Percentiles rank a stretch among this genome's conserved stretches.
These are phyloP conservation scores for Cladopsammia gracilis DNA, from an alignment of 64 coral and sea anemone species.

Conservation along the genomic window DNA sequence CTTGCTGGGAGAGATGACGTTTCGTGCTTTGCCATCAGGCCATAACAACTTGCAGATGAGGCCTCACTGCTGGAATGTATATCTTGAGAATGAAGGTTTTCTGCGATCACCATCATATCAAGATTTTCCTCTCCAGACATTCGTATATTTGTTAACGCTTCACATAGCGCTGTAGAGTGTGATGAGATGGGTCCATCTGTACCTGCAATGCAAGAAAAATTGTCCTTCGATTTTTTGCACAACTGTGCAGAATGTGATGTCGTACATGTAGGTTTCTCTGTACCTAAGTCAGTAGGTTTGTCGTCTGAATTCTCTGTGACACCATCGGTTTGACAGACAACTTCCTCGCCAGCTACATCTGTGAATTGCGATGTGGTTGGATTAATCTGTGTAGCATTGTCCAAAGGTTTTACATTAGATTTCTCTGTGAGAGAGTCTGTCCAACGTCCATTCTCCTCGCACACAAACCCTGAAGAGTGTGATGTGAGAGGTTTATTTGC, in stretches of 20 bases:
- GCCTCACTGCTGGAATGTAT: neutral
- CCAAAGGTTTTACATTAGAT: too few species aligned
- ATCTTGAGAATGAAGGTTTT: neutral
- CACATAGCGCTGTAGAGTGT: neutral
- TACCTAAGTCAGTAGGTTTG: neutral
- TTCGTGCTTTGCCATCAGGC: neutral
- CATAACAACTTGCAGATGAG: neutral
- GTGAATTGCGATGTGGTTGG: neutral
- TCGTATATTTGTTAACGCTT: neutral
- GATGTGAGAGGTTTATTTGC: too few species aligned
- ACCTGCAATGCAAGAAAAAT: too few species aligned
- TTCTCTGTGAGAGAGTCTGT: too few species aligned
- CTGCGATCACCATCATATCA: neutral
- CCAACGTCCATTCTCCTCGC: too few species aligned
- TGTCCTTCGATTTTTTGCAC: too few species aligned
- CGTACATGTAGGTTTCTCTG: neutral
- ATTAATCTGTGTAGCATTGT: too few species aligned
- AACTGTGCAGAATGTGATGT: neutral
- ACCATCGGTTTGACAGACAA: neutral
- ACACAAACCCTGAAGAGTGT: too few species aligned
- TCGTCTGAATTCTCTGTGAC: neutral
- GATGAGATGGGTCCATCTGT: too few species aligned
- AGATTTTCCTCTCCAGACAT: neutral
- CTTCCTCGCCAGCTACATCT: neutral
- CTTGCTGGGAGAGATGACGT: neutral